Percentiles rank a stretch among this genome's conserved stretches.
Evolutionary conservation across 2,797 vertebrate species (phyloP).

Genomic region (Psittacula echo): DNA sequence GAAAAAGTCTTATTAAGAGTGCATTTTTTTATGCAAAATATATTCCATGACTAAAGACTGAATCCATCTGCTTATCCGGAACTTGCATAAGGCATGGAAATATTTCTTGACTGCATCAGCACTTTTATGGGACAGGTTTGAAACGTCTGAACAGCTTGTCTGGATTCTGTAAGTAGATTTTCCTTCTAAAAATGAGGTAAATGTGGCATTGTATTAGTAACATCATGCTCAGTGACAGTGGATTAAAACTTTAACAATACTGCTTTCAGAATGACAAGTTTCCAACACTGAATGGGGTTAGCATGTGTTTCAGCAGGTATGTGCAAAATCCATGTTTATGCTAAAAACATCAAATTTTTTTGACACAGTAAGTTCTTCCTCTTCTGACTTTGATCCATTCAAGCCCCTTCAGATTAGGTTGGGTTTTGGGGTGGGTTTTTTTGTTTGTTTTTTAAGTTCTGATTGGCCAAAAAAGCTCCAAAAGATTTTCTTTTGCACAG

Average conservation of each 20-base stretch:
- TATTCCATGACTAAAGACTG: not conserved
- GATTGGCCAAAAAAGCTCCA: not conserved
- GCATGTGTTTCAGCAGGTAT: not conserved
- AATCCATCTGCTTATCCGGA: not conserved
- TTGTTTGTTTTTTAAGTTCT: not conserved
- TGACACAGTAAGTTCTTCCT: not conserved
- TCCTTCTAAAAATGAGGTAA: slow-evolving; percentile 36
- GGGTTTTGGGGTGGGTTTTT: not conserved
- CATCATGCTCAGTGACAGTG: not conserved
- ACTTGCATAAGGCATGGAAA: not conserved
- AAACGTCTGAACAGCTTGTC: not conserved
- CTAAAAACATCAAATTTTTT: not conserved
- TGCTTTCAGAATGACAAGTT: not conserved
- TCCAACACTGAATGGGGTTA: not conserved
- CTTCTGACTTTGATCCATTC: not conserved
- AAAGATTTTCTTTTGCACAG: not conserved
- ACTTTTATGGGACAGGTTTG: not conserved
- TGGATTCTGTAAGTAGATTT: not conserved
- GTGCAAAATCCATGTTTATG: not conserved
- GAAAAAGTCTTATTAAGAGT: not conserved
- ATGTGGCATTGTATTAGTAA: not conserved
- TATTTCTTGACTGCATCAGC: not conserved
- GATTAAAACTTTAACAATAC: not conserved
- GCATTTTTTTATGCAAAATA: not conserved
- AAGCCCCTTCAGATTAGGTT: not conserved